Percentiles rank a stretch among this genome's conserved stretches.
phyloP scores from a whole-genome alignment of 1,140 invertebrate genomes.

The Euborellia annulipes region DNA sequence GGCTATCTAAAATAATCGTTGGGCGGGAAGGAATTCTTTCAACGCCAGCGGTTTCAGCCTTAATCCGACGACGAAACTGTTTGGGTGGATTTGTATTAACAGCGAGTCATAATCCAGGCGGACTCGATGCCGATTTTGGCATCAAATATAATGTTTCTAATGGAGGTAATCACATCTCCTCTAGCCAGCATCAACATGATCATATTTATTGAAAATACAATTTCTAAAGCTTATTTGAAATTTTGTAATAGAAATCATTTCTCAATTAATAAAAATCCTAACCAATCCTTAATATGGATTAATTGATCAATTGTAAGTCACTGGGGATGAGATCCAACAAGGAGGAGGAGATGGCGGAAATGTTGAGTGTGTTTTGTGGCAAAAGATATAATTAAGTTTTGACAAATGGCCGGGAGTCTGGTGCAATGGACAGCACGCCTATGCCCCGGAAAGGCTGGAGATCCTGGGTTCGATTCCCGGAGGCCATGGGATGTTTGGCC shows the following conservation, averaged over 20 bases:
- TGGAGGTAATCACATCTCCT: constrained; percentile 48
- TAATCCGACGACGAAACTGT: constrained; percentile 80
- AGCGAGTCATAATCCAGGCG: constrained; percentile 97
- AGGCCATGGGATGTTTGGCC: no score
- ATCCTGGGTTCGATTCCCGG: no score
- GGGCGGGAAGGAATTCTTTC: constrained; percentile 91
- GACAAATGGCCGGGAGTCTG: no score
- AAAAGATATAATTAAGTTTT: no score
- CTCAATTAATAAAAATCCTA: background rate
- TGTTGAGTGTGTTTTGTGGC: no score
- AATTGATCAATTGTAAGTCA: constrained; percentile 5
- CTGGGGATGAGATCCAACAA: no score
- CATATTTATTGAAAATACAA: background rate
- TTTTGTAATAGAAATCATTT: background rate
- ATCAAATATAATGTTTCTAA: constrained; percentile 97
- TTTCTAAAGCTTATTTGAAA: background rate
- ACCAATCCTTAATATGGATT: background rate
- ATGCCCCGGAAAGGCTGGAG: no score
- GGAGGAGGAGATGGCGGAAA: no score
- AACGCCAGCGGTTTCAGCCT: constrained; percentile 86
- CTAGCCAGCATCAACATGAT: background rate
- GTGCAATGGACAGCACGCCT: no score
- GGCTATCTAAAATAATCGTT: constrained; percentile 69
- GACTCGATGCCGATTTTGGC: constrained; percentile 92
- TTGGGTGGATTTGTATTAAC: constrained; percentile 91